phyloP scores from a whole-genome alignment of 1,140 invertebrate genomes.

The Fragariocoptes setiger region DNA sequence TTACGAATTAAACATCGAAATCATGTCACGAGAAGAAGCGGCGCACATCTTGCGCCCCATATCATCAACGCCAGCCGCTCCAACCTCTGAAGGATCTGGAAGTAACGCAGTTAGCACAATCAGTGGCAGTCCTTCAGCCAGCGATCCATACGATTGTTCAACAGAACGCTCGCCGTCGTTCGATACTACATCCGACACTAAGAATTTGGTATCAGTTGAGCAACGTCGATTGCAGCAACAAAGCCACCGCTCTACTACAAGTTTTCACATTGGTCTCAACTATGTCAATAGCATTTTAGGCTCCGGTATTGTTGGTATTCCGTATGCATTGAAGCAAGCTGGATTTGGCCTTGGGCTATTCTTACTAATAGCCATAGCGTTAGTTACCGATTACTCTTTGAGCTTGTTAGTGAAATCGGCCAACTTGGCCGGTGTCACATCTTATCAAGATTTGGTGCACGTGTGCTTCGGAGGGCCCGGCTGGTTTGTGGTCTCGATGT shows the following conservation, averaged over 20 bases:
- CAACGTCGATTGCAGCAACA: too few relatives aligned
- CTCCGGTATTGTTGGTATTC: slow-evolving; percentile 58
- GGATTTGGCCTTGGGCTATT: slow-evolving; percentile 42
- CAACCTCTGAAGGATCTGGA: too few relatives aligned
- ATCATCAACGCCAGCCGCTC: too few relatives aligned
- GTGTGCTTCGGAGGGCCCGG: slow-evolving; percentile 44
- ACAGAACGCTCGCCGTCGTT: too few relatives aligned
- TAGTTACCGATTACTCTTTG: slow-evolving; percentile 50
- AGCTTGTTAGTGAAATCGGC: slow-evolving; percentile 46
- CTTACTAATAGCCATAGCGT: slow-evolving; percentile 36
- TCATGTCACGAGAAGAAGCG: too few relatives aligned
- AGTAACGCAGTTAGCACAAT: too few relatives aligned
- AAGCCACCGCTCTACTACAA: slow-evolving; percentile 18
- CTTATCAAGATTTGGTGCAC: slow-evolving; percentile 52
- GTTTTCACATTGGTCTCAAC: slow-evolving; percentile 49
- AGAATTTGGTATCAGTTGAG: too few relatives aligned
- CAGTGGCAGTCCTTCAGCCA: too few relatives aligned
- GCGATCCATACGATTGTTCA: too few relatives aligned
- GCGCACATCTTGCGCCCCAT: too few relatives aligned
- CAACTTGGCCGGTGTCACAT: slow-evolving; percentile 40
- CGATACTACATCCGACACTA: too few relatives aligned
- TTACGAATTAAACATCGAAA: too few relatives aligned
- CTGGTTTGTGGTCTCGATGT: slow-evolving; percentile 36
- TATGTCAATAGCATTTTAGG: slow-evolving; percentile 76
- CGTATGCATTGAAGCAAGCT: slow-evolving; percentile 43